phyloP scores from a whole-genome alignment of 2,797 vertebrate genomes.

The Enteromius afrohamiltoni region DNA sequence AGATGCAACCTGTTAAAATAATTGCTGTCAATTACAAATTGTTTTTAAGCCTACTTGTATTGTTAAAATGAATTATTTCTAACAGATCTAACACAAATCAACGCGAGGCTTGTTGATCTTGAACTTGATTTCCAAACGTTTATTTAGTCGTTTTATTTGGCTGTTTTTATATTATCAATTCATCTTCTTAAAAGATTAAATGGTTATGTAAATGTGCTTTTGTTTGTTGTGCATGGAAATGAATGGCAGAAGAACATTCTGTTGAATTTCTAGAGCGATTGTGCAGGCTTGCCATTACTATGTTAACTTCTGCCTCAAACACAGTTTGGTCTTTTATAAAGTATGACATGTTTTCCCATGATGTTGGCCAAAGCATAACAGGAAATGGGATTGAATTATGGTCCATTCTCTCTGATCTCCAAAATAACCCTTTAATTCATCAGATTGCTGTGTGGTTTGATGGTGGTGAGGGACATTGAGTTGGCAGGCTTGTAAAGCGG shows the following conservation, averaged over 20 bases:
- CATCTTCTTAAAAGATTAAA: background rate
- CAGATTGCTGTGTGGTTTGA: constrained; percentile 64
- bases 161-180: background rate
- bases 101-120: background rate
- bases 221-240: background rate
- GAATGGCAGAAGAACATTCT: background rate
- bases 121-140: background rate
- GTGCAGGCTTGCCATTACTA: background rate
- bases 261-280: no score
- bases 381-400: constrained; percentile 63
- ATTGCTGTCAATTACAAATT: background rate
- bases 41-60: background rate
- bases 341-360: background rate
- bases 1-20: background rate
- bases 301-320: background rate
- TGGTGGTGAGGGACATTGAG: constrained; percentile 39
- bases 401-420: constrained; percentile 63
- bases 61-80: background rate
- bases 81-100: background rate
- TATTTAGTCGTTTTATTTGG: background rate
- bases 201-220: background rate
- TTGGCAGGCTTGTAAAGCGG: constrained; percentile 28
- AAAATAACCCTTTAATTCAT: constrained; percentile 71
- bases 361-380: background rate
- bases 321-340: background rate